Evolutionary conservation across 2,797 vertebrate genomes (phyloP).

Genomic region (Enteromius thamalakanensis): DNA sequence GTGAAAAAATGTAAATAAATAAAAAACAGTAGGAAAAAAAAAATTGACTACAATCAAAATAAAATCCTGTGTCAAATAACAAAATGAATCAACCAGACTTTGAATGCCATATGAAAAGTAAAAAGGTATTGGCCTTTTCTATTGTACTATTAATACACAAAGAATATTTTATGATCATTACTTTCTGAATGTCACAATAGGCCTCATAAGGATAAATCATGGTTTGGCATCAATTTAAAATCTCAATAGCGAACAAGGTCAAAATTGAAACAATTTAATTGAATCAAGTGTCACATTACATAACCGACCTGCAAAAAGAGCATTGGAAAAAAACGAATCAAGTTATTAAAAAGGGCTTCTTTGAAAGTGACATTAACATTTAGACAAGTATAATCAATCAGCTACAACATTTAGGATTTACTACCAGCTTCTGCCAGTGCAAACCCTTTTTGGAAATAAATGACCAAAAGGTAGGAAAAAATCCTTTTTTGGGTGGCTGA

Average conservation of each 20-base stretch:
- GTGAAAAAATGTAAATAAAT: constrained; percentile 1
- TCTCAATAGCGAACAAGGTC: neutral
- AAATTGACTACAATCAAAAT: neutral
- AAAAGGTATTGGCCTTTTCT: neutral
- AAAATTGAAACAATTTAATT: neutral
- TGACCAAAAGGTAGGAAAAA: neutral
- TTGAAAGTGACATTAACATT: neutral
- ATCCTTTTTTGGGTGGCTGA: neutral
- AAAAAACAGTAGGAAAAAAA: constrained; percentile 33
- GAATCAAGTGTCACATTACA: neutral
- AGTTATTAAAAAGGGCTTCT: too few relatives aligned
- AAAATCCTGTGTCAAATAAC: neutral
- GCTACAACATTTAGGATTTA: neutral
- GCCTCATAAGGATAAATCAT: neutral
- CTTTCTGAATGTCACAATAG: neutral
- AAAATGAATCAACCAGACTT: neutral
- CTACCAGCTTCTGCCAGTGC: neutral
- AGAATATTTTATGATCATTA: neutral
- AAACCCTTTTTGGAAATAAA: neutral
- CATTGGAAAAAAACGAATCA: neutral
- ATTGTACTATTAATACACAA: neutral
- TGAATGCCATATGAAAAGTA: neutral
- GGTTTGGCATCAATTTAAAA: constrained; percentile 6
- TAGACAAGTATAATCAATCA: neutral
- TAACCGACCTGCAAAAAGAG: neutral